Conservation (phyloP, 2,797 vertebrate species). For the Leuciscus waleckii region DNA sequence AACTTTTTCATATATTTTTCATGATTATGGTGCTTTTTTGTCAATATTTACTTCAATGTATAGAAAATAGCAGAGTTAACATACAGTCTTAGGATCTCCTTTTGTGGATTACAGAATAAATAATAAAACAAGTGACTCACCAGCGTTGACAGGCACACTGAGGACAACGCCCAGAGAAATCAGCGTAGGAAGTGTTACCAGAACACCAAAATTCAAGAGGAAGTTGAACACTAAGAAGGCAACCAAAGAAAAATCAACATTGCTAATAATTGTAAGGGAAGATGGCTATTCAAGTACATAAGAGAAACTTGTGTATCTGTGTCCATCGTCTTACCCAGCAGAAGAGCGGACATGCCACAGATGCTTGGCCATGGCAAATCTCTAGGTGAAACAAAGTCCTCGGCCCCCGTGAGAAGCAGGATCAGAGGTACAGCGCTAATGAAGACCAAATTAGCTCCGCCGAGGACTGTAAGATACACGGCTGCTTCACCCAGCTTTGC, state of each 20-base stretch:
- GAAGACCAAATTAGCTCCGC: constrained; percentile 82
- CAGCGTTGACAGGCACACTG: constrained; percentile 87
- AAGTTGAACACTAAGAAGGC: constrained; percentile 84
- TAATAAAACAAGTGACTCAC: constrained; percentile 71
- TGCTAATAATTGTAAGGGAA: not conserved
- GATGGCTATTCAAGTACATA: not conserved
- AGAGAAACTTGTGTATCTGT: not conserved
- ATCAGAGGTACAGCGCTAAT: constrained; percentile 82
- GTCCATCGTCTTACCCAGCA: constrained; percentile 79
- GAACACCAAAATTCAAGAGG: constrained; percentile 85
- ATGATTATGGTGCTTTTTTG: not conserved
- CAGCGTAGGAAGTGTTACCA: constrained; percentile 84
- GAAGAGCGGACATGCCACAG: constrained; percentile 82
- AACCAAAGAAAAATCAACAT: constrained; percentile 37
- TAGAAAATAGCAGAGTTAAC: not conserved
- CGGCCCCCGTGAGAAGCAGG: constrained; percentile 84
- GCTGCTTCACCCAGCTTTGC: constrained; percentile 86
- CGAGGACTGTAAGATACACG: constrained; percentile 83
- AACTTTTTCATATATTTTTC: not conserved
- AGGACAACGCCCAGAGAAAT: constrained; percentile 86
- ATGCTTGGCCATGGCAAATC: constrained; percentile 83
- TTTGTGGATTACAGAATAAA: not conserved
- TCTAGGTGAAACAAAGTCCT: constrained; percentile 81
- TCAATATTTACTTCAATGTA: not conserved
- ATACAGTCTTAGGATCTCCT: not conserved